Conservation (phyloP, 2,113 vertebrate species). For the Cavia porcellus region DNA sequence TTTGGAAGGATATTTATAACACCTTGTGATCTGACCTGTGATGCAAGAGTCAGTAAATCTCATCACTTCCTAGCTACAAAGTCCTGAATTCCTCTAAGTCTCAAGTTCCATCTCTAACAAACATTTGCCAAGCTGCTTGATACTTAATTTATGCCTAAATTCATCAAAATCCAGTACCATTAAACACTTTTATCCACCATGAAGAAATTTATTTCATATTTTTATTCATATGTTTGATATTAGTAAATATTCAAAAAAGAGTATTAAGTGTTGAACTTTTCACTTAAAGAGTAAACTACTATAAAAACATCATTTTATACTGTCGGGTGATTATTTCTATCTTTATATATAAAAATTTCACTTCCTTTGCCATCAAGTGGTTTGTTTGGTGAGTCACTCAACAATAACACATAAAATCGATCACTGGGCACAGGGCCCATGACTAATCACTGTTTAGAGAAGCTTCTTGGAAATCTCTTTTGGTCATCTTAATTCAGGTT, state of each 20-base stretch:
- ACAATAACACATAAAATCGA: not conserved
- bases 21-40: not conserved
- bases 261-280: not conserved
- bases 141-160: not conserved
- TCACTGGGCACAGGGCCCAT: not conserved
- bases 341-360: not conserved
- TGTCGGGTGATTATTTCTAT: not conserved
- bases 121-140: not conserved
- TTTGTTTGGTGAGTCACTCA: not conserved
- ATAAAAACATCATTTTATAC: not conserved
- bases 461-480: not conserved
- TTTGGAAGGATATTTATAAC: not conserved
- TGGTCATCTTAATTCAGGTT: not conserved
- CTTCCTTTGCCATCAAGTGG: not conserved
- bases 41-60: not conserved
- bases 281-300: not conserved
- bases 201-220: constrained; percentile 4
- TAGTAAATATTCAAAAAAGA: constrained; percentile 53
- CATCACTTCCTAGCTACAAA: not conserved
- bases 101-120: not conserved
- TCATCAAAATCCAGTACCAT: not conserved
- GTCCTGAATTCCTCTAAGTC: not conserved
- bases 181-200: not conserved
- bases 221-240: not conserved
- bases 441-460: not conserved